Evolutionary conservation across 1,140 invertebrate species (phyloP).

Genomic region (Tetramorium parvispinum): DNA sequence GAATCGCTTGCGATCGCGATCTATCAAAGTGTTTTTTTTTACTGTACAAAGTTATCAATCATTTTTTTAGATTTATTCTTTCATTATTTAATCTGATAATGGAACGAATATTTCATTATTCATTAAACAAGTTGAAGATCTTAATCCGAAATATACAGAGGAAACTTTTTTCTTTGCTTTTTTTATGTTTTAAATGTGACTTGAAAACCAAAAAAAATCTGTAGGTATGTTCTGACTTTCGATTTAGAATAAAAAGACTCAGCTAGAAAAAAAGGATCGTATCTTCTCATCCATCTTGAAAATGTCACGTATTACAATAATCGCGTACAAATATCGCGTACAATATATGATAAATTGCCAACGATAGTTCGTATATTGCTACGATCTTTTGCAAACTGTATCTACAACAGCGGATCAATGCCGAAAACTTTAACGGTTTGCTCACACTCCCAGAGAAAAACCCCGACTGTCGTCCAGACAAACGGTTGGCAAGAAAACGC

Average conservation of each 20-base stretch:
- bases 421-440: neutral
- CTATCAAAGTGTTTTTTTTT: conserved; percentile 52
- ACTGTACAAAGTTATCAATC: conserved; percentile 51
- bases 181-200: neutral
- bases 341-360: conserved; percentile 16
- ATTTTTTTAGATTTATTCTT: conserved; percentile 39
- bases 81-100: neutral
- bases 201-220: neutral
- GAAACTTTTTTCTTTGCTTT: neutral
- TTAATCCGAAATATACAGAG: neutral
- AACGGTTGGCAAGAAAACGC: conserved; percentile 13
- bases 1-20: conserved; percentile 46
- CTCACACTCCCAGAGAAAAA: conserved; percentile 13
- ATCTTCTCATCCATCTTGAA: conserved; percentile 31
- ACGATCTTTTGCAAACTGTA: neutral
- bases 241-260: conserved; percentile 8
- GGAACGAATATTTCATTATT: neutral
- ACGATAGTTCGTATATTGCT: neutral
- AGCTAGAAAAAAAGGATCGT: neutral
- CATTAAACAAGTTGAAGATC: neutral
- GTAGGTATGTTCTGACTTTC: neutral
- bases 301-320: conserved; percentile 11
- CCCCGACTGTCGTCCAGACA: conserved; percentile 28
- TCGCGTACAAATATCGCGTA: neutral
- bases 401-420: neutral